Evolutionary conservation across 2,113 vertebrate species (phyloP).

Genomic region (Capreolus pygargus): DNA sequence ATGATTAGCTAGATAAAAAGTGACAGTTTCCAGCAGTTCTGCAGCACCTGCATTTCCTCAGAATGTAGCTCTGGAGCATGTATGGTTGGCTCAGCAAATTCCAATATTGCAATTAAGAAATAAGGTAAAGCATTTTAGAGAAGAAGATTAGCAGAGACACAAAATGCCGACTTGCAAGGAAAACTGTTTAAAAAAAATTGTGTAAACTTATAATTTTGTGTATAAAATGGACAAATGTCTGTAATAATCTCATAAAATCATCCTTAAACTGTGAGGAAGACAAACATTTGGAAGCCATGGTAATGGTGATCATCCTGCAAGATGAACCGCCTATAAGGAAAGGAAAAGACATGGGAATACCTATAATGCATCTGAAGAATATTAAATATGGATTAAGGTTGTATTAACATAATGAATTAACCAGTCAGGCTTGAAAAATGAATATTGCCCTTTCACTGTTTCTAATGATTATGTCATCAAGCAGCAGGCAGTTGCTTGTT

Average conservation of each 20-base stretch:
- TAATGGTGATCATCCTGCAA: background rate
- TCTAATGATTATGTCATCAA: conserved; percentile 29
- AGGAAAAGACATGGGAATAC: background rate
- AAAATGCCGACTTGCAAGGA: background rate
- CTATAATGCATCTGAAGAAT: background rate
- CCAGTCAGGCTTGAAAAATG: conserved; percentile 43
- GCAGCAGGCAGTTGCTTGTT: background rate
- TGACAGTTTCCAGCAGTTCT: background rate
- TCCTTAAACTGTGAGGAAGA: background rate
- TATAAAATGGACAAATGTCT: background rate
- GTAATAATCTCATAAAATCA: background rate
- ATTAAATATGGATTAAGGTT: conserved; percentile 14
- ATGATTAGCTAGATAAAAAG: background rate
- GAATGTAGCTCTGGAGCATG: background rate
- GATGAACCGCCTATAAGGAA: background rate
- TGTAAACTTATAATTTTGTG: background rate
- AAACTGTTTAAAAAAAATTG: conserved; percentile 38
- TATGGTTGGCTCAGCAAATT: background rate
- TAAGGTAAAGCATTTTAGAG: background rate
- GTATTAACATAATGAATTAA: conserved; percentile 34
- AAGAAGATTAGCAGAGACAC: background rate
- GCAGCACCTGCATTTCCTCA: background rate
- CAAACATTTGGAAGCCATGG: background rate
- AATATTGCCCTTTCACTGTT: conserved; percentile 44
- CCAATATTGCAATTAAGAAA: background rate